Percentiles rank a stretch among this genome's conserved stretches.
Evolutionary conservation across 2,797 vertebrate species (phyloP).

Genomic region (Heterohyrax brucei): DNA sequence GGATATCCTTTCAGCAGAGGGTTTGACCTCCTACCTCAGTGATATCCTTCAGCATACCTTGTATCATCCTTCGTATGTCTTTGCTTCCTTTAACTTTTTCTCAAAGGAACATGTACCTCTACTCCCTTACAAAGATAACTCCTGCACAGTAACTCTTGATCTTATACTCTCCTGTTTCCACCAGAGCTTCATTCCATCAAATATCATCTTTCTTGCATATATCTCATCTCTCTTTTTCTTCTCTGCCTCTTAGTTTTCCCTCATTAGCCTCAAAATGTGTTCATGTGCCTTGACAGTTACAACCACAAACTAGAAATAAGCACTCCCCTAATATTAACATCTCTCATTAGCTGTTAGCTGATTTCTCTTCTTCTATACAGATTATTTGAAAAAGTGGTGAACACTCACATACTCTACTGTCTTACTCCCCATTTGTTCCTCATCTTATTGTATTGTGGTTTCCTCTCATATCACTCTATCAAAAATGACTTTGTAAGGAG

Average conservation of each 20-base stretch:
- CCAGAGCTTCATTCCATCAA: background rate
- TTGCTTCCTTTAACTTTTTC: slow-evolving; percentile 1
- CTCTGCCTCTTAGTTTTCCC: background rate
- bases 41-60: background rate
- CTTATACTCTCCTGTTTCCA: background rate
- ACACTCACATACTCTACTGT: background rate
- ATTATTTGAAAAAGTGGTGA: background rate
- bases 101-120: background rate
- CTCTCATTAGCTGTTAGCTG: background rate
- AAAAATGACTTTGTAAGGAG: background rate
- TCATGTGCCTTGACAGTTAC: background rate
- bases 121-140: background rate
- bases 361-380: background rate
- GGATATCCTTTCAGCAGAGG: background rate
- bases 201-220: background rate
- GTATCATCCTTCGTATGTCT: background rate
- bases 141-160: background rate
- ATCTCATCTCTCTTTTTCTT: background rate
- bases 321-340: background rate
- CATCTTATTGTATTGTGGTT: background rate
- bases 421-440: background rate
- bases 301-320: background rate
- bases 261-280: background rate
- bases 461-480: background rate
- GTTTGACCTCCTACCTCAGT: background rate